A percentile compares a stretch with the other conserved stretches of the same genome.
Evolutionary conservation across 1,140 invertebrate species (phyloP).

Genomic region (Pseudomyrmex dendroicus): DNA sequence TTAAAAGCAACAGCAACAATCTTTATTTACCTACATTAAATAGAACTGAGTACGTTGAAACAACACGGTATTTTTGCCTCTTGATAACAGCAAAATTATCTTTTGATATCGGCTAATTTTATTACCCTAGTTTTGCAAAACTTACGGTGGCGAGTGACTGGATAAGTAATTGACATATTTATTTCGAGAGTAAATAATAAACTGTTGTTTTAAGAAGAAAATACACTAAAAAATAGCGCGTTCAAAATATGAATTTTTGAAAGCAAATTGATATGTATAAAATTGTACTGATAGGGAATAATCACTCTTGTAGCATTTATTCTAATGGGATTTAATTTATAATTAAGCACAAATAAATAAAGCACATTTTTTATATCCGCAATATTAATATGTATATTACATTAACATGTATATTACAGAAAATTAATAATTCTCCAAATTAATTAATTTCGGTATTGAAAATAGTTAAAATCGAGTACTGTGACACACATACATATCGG

Average conservation of each 20-base stretch:
- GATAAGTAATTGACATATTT: not conserved
- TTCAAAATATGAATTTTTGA: not conserved
- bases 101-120: not conserved
- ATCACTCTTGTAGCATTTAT: constrained; percentile 10
- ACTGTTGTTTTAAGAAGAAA: not conserved
- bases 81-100: constrained; percentile 9
- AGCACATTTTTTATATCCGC: not conserved
- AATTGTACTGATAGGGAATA: not conserved
- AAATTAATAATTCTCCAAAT: constrained; percentile 25
- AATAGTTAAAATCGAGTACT: not conserved
- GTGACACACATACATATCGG: not conserved
- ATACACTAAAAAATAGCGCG: too few relatives aligned
- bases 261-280: not conserved
- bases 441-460: not conserved
- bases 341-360: not conserved
- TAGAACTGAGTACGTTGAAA: not conserved
- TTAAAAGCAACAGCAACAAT: constrained; percentile 2
- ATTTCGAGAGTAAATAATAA: not conserved
- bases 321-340: constrained; percentile 20
- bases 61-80: constrained; percentile 13
- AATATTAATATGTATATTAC: not conserved
- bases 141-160: not conserved
- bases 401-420: constrained; percentile 3
- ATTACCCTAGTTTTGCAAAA: not conserved
- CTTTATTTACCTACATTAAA: constrained; percentile 34